Evolutionary conservation across 2,888 invertebrate species (phyloP), one percentile per base, ranked within the genome.

Genomic region (Brenthis hecate): DNA sequence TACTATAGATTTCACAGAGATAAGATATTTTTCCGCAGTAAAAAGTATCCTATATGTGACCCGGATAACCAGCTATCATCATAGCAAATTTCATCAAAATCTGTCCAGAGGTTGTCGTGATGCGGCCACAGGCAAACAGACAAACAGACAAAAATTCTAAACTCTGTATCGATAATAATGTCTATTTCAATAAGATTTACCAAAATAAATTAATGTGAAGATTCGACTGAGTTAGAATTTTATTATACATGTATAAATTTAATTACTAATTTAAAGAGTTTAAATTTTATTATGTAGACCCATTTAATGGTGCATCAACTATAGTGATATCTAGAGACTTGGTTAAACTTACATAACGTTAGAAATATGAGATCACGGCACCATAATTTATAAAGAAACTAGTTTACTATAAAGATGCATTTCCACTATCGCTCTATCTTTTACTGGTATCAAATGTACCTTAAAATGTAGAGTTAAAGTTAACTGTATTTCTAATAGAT

Each of bases 341-440:
- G 23, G 51, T 55, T 51, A 56, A 56, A 62, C 43, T 62, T 67
- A 67, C 28, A 56, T 67, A 62, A 67, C 55, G 48, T 48, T 55
- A 60, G 48, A 50, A 56, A 51, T 62, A 56, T 62, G 62, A 61
- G 67, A 62, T 67, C 62, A 67, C 51, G 61, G 51, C 55, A 56
- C 23, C 67, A 62, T 56, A 36, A 67, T 56, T 67, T 62, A 67
- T 62, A 66, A 47, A 60, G 60, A 60, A 66, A 66, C 66, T 36
- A 61, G 66, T 61, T 66, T 66, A 61, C 55, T 55, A 61, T 51
- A 50, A 58, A 66, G 66, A 66, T 66, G 61, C 61, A 66, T 58
- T 56, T 36, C 50, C 36, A 32, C 19, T 32, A 56, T 50, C 1
- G 13, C 14, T 16, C 19, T 28, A 28, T 13, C 50, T 14, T 43